Percentiles rank a stretch among this genome's conserved stretches.
phyloP scores from a whole-genome alignment of 2,888 invertebrate genomes.

The Nebria salina region DNA sequence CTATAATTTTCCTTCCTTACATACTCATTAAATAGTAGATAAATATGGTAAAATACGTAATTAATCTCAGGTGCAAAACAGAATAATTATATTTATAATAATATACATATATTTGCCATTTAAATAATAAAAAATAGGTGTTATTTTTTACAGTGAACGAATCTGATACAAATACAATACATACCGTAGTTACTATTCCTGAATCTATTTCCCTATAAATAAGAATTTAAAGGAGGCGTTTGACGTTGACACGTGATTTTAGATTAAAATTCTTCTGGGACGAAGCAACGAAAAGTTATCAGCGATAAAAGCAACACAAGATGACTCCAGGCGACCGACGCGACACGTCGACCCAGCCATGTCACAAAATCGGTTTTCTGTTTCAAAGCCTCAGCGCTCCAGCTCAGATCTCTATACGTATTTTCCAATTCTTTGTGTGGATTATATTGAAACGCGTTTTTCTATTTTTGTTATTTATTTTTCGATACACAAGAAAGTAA shows the following conservation, averaged over 20 bases:
- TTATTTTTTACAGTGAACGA: too few species aligned
- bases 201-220: slow-evolving; percentile 1
- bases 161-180: background rate
- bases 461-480: background rate
- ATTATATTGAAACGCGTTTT: background rate
- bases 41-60: too few species aligned
- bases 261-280: slow-evolving; percentile 1
- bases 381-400: background rate
- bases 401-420: background rate
- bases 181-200: background rate
- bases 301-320: background rate
- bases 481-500: background rate
- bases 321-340: background rate
- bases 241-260: slow-evolving; percentile 1
- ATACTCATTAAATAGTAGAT: too few species aligned
- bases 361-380: background rate
- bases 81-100: too few species aligned
- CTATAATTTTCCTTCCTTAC: too few species aligned
- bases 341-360: background rate
- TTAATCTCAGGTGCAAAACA: too few species aligned
- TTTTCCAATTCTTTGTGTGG: background rate
- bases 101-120: too few species aligned
- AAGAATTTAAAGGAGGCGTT: background rate
- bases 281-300: slow-evolving; percentile 1
- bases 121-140: too few species aligned